phyloP scores from a whole-genome alignment of 2,797 vertebrate species.

The Dendrocincla tyrannina region DNA sequence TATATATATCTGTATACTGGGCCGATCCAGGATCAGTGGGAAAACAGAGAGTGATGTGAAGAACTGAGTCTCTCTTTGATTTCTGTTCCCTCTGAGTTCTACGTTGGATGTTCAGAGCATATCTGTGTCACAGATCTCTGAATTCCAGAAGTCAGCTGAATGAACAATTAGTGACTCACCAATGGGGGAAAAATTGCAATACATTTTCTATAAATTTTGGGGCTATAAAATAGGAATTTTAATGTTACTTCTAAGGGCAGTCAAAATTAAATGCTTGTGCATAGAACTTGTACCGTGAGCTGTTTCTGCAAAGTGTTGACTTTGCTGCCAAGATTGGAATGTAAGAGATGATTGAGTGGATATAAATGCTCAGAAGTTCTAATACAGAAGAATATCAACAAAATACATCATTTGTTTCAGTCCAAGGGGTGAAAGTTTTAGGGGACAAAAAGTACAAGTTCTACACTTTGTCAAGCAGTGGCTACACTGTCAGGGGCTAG shows the following conservation, averaged over 20 bases:
- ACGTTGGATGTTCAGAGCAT: background rate
- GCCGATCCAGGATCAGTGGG: background rate
- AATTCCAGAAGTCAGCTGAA: background rate
- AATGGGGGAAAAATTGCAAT: background rate
- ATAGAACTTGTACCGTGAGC: background rate
- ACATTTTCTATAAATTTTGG: background rate
- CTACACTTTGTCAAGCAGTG: background rate
- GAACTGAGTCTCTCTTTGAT: background rate
- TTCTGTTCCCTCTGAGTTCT: background rate
- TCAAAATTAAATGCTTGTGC: background rate
- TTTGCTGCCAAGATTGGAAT: background rate
- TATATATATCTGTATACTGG: background rate
- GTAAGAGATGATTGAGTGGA: background rate
- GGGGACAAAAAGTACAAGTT: background rate
- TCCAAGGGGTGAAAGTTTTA: background rate
- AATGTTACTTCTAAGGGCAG: background rate
- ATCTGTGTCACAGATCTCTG: background rate
- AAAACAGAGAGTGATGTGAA: background rate
- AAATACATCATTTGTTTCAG: background rate
- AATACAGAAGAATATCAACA: background rate
- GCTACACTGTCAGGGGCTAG: background rate
- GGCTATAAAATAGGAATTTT: background rate
- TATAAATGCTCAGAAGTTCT: background rate
- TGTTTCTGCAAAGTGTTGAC: background rate
- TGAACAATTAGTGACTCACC: background rate